Evolutionary conservation across 1,140 invertebrate species (phyloP).

Genomic region (Acromyrmex charruanus): DNA sequence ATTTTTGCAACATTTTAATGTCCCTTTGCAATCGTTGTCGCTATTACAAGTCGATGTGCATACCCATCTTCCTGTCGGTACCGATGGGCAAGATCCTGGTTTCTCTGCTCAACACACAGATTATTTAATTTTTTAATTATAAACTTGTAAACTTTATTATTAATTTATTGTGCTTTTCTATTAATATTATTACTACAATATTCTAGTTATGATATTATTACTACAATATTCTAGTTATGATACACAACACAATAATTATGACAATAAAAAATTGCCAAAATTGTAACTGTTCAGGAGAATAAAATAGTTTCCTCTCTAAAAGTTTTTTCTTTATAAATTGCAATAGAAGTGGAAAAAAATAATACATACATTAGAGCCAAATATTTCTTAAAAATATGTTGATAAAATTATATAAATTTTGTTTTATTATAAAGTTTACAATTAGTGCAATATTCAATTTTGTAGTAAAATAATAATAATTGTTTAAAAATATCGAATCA

Average conservation of each 20-base stretch:
- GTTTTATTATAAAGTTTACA: neutral
- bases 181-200: neutral
- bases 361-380: neutral
- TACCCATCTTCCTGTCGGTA: constrained; percentile 87
- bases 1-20: constrained; percentile 88
- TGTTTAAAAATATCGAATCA: neutral
- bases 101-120: constrained; percentile 83
- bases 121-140: neutral
- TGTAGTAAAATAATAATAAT: neutral
- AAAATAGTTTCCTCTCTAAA: neutral
- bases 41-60: constrained; percentile 87
- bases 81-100: constrained; percentile 86
- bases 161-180: neutral
- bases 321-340: neutral
- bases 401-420: neutral
- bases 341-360: neutral
- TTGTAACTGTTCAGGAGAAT: neutral
- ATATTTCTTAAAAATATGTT: neutral
- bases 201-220: neutral
- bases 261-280: neutral
- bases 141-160: neutral
- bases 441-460: neutral
- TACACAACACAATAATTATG: neutral
- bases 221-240: too few species aligned
- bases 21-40: constrained; percentile 87